Evolutionary conservation across 2,888 invertebrate species (phyloP).

Genomic region (Patella caerulea): DNA sequence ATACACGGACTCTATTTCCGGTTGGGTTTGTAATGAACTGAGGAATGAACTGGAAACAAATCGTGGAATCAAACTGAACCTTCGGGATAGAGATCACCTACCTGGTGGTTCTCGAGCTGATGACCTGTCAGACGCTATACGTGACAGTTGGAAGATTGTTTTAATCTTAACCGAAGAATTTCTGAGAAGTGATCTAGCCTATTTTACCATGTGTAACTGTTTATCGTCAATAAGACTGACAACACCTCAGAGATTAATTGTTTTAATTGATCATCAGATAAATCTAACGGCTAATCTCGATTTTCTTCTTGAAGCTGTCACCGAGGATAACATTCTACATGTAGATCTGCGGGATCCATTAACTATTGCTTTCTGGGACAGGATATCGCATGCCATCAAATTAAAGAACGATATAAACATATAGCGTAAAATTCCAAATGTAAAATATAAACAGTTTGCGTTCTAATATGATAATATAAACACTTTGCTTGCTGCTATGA

Average conservation of each 20-base stretch:
- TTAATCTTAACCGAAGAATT: not conserved
- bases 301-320: not conserved
- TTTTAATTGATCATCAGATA: not conserved
- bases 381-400: too few species aligned
- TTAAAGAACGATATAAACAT: too few species aligned
- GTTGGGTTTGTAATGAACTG: not conserved
- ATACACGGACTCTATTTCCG: not conserved
- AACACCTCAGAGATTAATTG: not conserved
- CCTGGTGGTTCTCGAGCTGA: not conserved
- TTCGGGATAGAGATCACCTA: not conserved
- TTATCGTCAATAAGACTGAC: not conserved
- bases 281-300: not conserved
- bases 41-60: not conserved
- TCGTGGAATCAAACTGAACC: not conserved
- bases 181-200: not conserved
- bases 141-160: constrained; percentile 2
- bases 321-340: not conserved
- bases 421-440: too few species aligned
- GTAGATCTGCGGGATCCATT: not conserved
- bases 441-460: too few species aligned
- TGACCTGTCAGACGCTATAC: not conserved
- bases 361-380: not conserved
- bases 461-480: too few species aligned
- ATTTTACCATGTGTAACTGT: not conserved
- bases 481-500: too few species aligned